Evolutionary conservation across 2,797 vertebrate species (phyloP).

Genomic region (Poecilia picta): DNA sequence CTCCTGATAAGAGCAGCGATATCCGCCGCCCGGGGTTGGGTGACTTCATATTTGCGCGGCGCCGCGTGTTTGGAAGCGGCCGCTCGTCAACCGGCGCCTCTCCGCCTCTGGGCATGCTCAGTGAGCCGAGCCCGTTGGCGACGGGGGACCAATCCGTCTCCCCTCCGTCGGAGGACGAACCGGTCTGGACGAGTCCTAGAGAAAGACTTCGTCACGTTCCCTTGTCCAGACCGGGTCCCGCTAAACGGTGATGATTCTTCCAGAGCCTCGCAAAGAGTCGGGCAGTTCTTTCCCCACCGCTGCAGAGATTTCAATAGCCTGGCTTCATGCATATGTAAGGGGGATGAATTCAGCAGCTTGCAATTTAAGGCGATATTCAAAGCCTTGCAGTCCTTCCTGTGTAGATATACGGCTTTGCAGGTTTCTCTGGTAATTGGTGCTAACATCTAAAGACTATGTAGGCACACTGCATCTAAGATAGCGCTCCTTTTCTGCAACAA

Average conservation of each 20-base stretch:
- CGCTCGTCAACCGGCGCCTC: too few species aligned
- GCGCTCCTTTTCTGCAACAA: conserved; percentile 36
- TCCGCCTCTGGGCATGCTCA: conserved; percentile 68
- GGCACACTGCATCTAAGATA: conserved; percentile 30
- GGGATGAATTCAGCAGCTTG: conserved; percentile 45
- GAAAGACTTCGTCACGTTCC: conserved; percentile 72
- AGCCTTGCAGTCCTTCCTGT: conserved; percentile 39
- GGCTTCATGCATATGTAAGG: conserved; percentile 54
- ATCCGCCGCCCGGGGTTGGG: too few species aligned
- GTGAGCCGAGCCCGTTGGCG: conserved; percentile 72
- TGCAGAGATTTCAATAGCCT: conserved; percentile 38
- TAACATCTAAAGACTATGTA: conserved; percentile 62
- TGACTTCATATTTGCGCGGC: too few species aligned
- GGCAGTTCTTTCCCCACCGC: conserved; percentile 31
- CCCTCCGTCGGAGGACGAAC: conserved; percentile 55
- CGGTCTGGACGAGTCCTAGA: conserved; percentile 65
- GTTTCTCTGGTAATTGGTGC: conserved; percentile 64
- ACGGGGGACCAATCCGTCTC: conserved; percentile 73
- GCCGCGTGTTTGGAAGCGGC: too few species aligned
- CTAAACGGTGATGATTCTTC: conserved; percentile 48
- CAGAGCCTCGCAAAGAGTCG: conserved; percentile 41
- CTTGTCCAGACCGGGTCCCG: conserved; percentile 46
- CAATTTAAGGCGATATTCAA: conserved; percentile 56
- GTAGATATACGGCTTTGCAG: conserved; percentile 56
- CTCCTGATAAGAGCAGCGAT: too few species aligned